Conservation (phyloP, 2,888 invertebrate species). For the Tribolium freemani region DNA sequence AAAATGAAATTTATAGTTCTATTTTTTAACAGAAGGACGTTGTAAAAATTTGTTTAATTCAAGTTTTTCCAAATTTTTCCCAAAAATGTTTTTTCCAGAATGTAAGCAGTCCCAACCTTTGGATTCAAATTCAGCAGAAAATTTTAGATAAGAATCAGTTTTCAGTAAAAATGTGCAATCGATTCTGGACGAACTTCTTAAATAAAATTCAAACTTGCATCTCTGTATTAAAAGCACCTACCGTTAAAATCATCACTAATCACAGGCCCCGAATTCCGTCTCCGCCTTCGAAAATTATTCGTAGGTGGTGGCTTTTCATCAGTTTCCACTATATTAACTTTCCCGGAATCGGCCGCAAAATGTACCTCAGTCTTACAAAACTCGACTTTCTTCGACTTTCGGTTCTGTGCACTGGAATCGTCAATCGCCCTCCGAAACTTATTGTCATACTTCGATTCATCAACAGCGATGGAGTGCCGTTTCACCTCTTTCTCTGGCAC, state of each 20-base stretch:
- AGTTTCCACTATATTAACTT: constrained; percentile 89
- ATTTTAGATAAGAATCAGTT: too few species aligned
- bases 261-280: constrained; percentile 70
- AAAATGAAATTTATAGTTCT: too few species aligned
- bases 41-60: too few species aligned
- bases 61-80: too few species aligned
- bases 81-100: too few species aligned
- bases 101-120: too few species aligned
- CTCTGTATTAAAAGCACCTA: too few species aligned
- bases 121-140: too few species aligned
- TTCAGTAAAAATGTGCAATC: too few species aligned
- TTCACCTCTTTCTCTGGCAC: constrained; percentile 63
- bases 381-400: constrained; percentile 81
- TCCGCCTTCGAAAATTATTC: constrained; percentile 81
- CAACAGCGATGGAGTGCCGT: constrained; percentile 73
- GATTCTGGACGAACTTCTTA: too few species aligned
- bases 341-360: constrained; percentile 87
- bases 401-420: constrained; percentile 63
- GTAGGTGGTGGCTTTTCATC: constrained; percentile 90
- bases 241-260: constrained; percentile 63
- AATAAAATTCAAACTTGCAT: too few species aligned
- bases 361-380: constrained; percentile 92
- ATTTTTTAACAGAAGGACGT: too few species aligned
- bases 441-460: constrained; percentile 70
- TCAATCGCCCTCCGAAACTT: constrained; percentile 61